Evolutionary conservation across 2,888 invertebrate species (phyloP), one percentile per base, ranked within the genome.

Genomic region (Drosophila maculinotata): DNA sequence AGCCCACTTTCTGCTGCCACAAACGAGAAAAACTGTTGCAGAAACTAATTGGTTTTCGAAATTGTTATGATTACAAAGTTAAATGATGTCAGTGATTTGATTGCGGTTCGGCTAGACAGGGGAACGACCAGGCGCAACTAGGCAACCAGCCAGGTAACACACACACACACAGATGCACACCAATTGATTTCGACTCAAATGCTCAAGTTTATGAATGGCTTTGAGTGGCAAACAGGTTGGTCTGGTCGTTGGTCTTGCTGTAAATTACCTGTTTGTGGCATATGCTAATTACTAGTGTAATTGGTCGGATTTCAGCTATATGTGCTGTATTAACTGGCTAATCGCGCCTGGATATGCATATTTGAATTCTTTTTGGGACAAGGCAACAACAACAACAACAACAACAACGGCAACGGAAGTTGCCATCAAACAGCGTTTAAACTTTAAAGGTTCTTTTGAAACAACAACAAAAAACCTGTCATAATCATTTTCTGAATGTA

Each of bases 51-150:
- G 87, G 75, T 75, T 82, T 85, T 76, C 65, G 85, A 81, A 87
- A 84, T 87, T 87, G 82, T 87, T 87, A 79, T 87, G 82, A 84
- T 87, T 84, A 84, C 85, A 78, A 78, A 81, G 75, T 81, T 84
- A 87, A 81, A 84, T 80, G 87, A 68, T 81, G 81, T 81, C 84
- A 60, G 78, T 73, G 83, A 63, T 73, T 83, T 74, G 83, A 85
- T 83, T 69, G 83, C 76, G 28, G 59, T 23, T 54, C 58, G 72
- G 54, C 81, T 73, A 76, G 79, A 67, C 68, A 58, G 57, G 39
- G 15, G 23, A 47, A 44, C 20, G 4, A 15, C 26, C 20, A 23
- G 17, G 14, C 26, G 14, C 20, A 20, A 20, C 20, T 4, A 20
- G 20, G 20, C 20, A 20, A 35, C 36, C 35, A 35, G 35, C 14